Conservation (phyloP, 2,797 vertebrate genomes). For the Gymnothorax javanicus region DNA sequence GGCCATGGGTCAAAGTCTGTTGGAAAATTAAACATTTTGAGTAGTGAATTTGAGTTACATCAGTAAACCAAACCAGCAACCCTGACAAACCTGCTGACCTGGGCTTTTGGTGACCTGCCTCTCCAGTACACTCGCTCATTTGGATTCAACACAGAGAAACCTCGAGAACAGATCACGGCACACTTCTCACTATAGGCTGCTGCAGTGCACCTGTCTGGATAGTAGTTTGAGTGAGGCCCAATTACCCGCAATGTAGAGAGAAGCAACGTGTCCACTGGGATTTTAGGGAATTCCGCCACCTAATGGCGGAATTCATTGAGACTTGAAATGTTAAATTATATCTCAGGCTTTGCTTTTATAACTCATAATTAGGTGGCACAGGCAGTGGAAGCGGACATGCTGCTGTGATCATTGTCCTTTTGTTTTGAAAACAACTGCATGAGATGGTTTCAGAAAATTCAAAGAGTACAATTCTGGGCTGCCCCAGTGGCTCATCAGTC, state of each 20-base stretch:
- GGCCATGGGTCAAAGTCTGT: too few relatives aligned
- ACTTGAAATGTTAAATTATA: background rate
- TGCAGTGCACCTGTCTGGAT: background rate
- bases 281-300: background rate
- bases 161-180: background rate
- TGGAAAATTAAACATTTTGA: too few relatives aligned
- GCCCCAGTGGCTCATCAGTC: too few relatives aligned
- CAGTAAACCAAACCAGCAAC: too few relatives aligned
- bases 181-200: background rate
- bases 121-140: too few relatives aligned
- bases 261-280: background rate
- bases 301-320: too few relatives aligned
- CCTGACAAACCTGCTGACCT: too few relatives aligned
- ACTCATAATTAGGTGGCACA: background rate
- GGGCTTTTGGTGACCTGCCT: too few relatives aligned
- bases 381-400: background rate
- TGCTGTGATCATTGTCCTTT: background rate
- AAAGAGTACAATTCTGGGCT: too few relatives aligned
- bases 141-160: background rate
- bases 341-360: background rate
- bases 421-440: background rate
- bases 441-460: background rate
- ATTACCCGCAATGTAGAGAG: background rate
- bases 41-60: too few relatives aligned
- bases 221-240: background rate